Base-by-base conservation (phyloP, 2,888 invertebrate genomes). In the Hypolimnas misippus region DNA sequence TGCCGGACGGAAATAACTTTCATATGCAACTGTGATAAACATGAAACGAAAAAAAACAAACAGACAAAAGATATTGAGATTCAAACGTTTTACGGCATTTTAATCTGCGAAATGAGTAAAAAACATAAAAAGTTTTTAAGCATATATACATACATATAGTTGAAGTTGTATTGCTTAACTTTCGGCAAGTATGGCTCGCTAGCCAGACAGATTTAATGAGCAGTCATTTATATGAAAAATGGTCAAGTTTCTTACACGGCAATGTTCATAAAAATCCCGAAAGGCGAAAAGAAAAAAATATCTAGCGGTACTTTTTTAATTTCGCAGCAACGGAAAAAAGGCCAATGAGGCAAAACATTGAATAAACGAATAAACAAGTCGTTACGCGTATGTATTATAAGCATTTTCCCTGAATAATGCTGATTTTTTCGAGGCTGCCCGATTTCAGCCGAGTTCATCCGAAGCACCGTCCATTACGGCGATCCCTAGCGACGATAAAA, bases 401-500 rank as follows among this genome's bases (percentile, higher is more conserved):
- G 58, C 53, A 57, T 59, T 66, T 66, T 52, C 33, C 57, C 64
- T 38, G 51, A 64, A 55, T 62, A 64, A 52, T 60, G 60, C 42
- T 54, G 62, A 62, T 74, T 70, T 73, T 73, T 68, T 71, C 73
- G 73, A 77, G 75, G 73, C 75, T 70, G 74, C 74, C 72, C 75
- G 72, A 76, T 75, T 75, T 72, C 70, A 66, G 69, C 77, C 73
- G 73, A 78, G 78, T 78, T 67, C 66, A 62, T 63, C 65, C 71
- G 69, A 71, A 70, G 78, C 80, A 73, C 78, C 79, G 68, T 78
- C 82, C 83, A 86, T 87, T 86, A 86, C 78, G 74, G 74, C 76
- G 87, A 86, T 86, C 86, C 86, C 78, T 82, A 80, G 78, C 73
- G 77, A 71, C 82, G 84, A 88, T 89, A 87, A 87, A 86, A 87